A percentile compares a stretch with the other conserved stretches of the same genome.
Evolutionary conservation across 2,888 invertebrate species (phyloP).

Genomic region (Cataglyphis altisquamis): DNA sequence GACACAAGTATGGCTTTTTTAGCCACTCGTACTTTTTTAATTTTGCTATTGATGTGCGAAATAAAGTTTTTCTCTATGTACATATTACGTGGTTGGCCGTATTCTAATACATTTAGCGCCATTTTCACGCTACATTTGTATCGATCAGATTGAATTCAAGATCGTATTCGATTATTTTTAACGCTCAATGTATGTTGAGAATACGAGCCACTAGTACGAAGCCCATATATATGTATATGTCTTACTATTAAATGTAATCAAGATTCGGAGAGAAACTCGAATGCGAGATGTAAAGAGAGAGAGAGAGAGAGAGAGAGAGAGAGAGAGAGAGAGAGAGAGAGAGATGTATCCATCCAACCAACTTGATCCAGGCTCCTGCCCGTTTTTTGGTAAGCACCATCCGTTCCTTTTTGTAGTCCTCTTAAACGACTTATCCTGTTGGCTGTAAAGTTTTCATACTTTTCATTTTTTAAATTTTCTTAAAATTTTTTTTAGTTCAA

Average conservation of each 20-base stretch:
- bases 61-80: background rate
- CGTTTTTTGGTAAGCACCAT: constrained; percentile 86
- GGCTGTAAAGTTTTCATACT: constrained; percentile 58
- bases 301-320: constrained; percentile 70
- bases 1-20: constrained; percentile 21
- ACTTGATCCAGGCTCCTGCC: constrained; percentile 86
- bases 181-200: constrained; percentile 37
- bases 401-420: constrained; percentile 86
- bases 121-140: constrained; percentile 11
- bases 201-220: constrained; percentile 21
- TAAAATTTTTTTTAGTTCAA: background rate
- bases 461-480: constrained; percentile 6
- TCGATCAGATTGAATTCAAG: constrained; percentile 4
- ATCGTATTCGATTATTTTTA: constrained; percentile 1
- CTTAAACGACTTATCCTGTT: constrained; percentile 85
- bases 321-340: constrained; percentile 77
- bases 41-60: background rate
- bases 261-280: constrained; percentile 61
- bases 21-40: background rate
- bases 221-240: constrained; percentile 2
- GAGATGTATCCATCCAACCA: constrained; percentile 85
- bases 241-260: constrained; percentile 45
- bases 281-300: constrained; percentile 60
- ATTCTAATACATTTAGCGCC: constrained; percentile 27
- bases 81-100: constrained; percentile 22